A percentile compares a stretch with the other conserved stretches of the same genome.
These are phyloP conservation scores for Avahi laniger DNA, from an alignment of 2,797 vertebrate genomes.

Conservation along the genomic window DNA sequence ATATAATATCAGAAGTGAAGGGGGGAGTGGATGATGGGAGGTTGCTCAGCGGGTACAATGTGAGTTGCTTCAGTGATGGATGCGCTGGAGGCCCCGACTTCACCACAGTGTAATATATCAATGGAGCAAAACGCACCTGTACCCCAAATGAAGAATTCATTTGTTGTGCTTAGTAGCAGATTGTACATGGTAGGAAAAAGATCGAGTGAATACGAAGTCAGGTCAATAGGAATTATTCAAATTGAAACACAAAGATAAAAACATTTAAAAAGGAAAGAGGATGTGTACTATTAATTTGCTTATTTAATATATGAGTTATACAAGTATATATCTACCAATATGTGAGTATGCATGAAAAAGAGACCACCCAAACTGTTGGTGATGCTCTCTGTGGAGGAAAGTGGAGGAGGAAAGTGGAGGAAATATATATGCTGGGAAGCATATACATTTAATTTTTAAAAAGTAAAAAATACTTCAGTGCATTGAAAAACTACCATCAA, in stretches of 20 bases:
- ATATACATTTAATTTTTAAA: background rate
- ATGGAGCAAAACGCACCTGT: background rate
- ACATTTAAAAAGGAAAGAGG: background rate
- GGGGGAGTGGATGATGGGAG: background rate
- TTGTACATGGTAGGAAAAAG: background rate
- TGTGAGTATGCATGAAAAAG: rapidly evolving
- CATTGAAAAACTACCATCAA: background rate
- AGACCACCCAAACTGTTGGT: too few species aligned
- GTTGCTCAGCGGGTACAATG: background rate
- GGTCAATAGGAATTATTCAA: background rate
- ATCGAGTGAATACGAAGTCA: background rate
- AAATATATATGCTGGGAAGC: background rate
- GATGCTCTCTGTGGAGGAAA: background rate
- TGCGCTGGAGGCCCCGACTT: background rate
- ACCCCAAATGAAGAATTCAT: background rate
- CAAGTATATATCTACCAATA: background rate
- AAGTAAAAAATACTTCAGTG: background rate
- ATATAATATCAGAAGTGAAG: background rate
- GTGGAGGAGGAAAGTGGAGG: too few species aligned
- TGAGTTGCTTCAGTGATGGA: background rate
- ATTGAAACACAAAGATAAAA: background rate
- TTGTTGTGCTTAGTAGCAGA: background rate
- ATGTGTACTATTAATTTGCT: background rate
- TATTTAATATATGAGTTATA: background rate
- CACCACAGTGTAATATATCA: background rate